Base-by-base conservation (phyloP, 1,140 invertebrate genomes). In the Dendrolimus kikuchii region DNA sequence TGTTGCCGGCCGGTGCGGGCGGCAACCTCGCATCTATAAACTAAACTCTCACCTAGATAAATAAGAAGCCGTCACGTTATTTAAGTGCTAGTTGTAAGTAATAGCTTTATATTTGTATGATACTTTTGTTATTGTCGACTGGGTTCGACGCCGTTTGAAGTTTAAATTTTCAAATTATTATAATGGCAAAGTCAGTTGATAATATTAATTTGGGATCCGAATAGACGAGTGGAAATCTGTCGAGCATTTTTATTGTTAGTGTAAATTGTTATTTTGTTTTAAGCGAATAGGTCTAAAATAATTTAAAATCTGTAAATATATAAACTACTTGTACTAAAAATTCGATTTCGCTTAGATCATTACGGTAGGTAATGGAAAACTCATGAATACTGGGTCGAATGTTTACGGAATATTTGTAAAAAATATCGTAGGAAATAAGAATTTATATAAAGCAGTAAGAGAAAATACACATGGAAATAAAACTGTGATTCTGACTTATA, bases 191-290 rank as follows among this genome's bases (percentile, higher is more conserved):
- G 77, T 78, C 74, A 76, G 70, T 77, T 74, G 70, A 75, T 79
- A 71, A 81, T 71, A 80, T 67, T 73, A 73, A 72, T 81, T 83
- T 81, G 77, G 72, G 71, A 74, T 81, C 67, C 71, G 72, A 74
- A 74, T 69, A 74, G 74, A 77, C 71, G 70, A 72, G 69, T 73
- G 75, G 68, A 71, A 67, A 83, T 81, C 74, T 83, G 74, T 76
- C 80, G 80, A 83, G 79, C 80, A 86, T 86, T 84, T 86, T 77
- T 77, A 86, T 77, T 80, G 79, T 86, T 86, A 86, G 74, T 84
- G 79, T 83, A 81, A 82, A 86, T 86, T 86, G 82, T 86, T 86
- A 82, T 84, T 86, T 86, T 84, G 81, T 86, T 86, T 80, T 84
- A 84, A 84, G 81, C 64, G 65, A 66, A 49, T 82, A 86, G 81